Evolutionary conservation across 2,888 invertebrate species (phyloP).

Genomic region (Polymixis lichenea): DNA sequence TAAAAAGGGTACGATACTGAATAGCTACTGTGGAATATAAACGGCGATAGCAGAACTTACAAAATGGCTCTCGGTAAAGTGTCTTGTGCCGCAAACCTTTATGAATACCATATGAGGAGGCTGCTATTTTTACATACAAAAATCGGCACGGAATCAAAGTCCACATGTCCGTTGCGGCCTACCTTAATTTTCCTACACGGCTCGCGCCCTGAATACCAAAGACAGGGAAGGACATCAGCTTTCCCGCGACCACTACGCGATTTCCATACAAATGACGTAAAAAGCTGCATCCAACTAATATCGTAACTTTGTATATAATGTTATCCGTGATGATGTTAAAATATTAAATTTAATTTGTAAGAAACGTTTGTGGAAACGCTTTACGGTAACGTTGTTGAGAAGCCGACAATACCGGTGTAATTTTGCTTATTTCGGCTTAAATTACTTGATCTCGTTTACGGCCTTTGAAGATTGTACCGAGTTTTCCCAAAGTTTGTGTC

Average conservation of each 20-base stretch:
- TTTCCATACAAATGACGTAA: constrained; percentile 81
- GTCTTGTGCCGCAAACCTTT: constrained; percentile 77
- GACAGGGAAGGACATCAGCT: constrained; percentile 80
- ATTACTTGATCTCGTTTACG: constrained; percentile 89
- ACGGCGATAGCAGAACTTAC: constrained; percentile 68
- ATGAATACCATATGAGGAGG: constrained; percentile 85
- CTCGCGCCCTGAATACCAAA: constrained; percentile 84
- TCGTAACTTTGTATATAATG: constrained; percentile 68
- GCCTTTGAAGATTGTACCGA: constrained; percentile 88
- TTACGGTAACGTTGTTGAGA: constrained; percentile 79
- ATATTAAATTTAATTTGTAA: constrained; percentile 78
- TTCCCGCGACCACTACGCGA: constrained; percentile 74
- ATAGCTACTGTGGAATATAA: constrained; percentile 62
- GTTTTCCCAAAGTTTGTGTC: constrained; percentile 87
- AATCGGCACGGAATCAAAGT: constrained; percentile 86
- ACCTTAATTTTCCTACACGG: constrained; percentile 86
- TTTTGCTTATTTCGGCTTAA: constrained; percentile 88
- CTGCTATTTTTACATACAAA: constrained; percentile 83
- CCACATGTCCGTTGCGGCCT: constrained; percentile 84
- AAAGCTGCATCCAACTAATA: constrained; percentile 70
- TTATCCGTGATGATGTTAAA: constrained; percentile 73
- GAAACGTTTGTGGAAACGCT: constrained; percentile 78
- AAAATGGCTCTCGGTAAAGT: constrained; percentile 76
- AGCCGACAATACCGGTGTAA: constrained; percentile 85
- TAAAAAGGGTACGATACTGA: constrained; percentile 61